These are phyloP conservation scores for Passer domesticus DNA, from an alignment of 2,113 vertebrate species.

Conservation along the genomic window DNA sequence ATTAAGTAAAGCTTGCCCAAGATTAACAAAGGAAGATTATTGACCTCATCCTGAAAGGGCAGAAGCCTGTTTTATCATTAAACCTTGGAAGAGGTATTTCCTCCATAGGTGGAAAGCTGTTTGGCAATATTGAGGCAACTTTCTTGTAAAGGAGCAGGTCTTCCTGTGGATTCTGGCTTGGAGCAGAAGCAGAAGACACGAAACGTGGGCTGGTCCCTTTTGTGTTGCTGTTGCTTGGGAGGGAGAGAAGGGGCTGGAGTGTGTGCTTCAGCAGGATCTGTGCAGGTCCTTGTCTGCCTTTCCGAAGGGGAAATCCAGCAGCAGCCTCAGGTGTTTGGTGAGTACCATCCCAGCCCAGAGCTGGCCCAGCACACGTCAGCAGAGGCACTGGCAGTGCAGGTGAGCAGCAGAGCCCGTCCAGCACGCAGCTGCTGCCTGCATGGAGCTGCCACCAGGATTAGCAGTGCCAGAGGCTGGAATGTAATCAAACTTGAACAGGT, in stretches of 20 bases:
- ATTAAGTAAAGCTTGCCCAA: conserved; percentile 85
- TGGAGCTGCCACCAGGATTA: conserved; percentile 51
- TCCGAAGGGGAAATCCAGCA: background rate
- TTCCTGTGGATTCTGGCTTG: background rate
- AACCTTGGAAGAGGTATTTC: conserved; percentile 68
- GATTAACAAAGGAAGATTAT: conserved; percentile 81
- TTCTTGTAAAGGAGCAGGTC: background rate
- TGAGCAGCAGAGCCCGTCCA: background rate
- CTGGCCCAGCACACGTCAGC: background rate
- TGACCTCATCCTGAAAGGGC: conserved; percentile 79
- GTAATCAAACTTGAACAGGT: conserved; percentile 62
- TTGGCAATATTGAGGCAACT: background rate
- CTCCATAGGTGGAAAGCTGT: conserved; percentile 27
- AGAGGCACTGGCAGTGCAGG: background rate
- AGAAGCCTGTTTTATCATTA: conserved; percentile 76
- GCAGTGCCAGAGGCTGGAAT: conserved; percentile 59
- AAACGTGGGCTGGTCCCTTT: background rate
- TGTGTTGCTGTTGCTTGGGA: background rate
- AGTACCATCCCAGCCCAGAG: background rate
- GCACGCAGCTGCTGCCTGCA: conserved; percentile 43
- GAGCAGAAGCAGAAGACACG: background rate
- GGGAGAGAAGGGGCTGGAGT: background rate
- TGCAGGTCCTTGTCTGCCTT: background rate
- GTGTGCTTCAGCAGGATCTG: background rate
- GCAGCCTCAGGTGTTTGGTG: background rate